Evolutionary conservation across 2,797 vertebrate genomes (phyloP).

Genomic region (Lagorchestes hirsutus): DNA sequence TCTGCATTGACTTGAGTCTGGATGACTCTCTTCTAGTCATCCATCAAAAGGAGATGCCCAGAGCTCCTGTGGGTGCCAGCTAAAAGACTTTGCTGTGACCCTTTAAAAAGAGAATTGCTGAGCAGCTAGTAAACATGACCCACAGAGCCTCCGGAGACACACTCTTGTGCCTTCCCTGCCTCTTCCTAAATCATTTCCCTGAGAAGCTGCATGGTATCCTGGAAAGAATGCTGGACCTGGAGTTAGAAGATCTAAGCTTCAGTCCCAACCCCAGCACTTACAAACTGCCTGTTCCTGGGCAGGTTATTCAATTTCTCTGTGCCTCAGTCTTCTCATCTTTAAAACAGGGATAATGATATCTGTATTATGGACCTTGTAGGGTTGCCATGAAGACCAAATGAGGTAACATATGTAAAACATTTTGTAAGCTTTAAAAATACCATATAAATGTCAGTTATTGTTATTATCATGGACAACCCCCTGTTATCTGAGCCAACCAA

Average conservation of each 20-base stretch:
- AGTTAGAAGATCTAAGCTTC: neutral
- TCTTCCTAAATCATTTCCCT: neutral
- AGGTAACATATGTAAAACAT: neutral
- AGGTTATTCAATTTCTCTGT: neutral
- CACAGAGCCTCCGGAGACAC: neutral
- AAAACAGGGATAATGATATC: neutral
- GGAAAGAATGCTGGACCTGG: neutral
- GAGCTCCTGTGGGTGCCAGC: neutral
- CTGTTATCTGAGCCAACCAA: neutral
- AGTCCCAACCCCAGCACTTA: neutral
- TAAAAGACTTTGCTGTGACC: constrained; percentile 14
- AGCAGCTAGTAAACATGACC: neutral
- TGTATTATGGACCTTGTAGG: neutral
- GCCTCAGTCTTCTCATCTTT: neutral
- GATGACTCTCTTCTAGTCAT: neutral
- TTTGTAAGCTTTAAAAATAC: neutral
- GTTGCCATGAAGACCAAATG: neutral
- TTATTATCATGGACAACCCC: neutral
- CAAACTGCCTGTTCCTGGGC: neutral
- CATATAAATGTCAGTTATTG: neutral
- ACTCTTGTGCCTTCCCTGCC: neutral
- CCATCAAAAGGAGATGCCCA: neutral
- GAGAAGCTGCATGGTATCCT: neutral
- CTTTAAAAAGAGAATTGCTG: constrained; percentile 27
- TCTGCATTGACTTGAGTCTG: neutral